Evolutionary conservation across 2,888 invertebrate species (phyloP), one percentile per base, ranked within the genome.

Genomic region (Tolmerus cingulatus): DNA sequence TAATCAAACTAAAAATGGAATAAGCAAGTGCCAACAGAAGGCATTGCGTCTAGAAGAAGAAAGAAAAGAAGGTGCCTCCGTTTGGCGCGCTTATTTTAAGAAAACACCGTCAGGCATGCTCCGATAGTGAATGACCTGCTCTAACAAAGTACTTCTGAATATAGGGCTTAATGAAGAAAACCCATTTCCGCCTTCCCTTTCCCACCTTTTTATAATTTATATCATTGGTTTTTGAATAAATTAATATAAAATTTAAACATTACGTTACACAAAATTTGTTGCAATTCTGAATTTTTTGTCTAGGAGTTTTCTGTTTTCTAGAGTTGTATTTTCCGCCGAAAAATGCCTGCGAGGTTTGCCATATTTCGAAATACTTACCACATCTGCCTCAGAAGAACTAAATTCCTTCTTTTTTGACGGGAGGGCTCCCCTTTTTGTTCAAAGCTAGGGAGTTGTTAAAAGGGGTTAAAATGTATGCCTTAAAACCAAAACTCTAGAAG

Each of bases 1-100:
- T 79, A 79, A 79, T 79, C 79, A 46, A 46, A 23, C 46, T 46
- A 46, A 79, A 79, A 46, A 79, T 79, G 79, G 79, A 76, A 37
- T 76, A 37, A 16, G 37, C 74, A 27, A 23, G 57, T 57, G 57
- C 57, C 57, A 23, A 8, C 34, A 34, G 23, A n/a, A n/a, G 37
- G 43, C 77, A 77, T n/a, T 76, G 78, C 78, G 43, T 79, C 79
- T 79, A 27, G 46, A 46, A 46, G 51, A 79, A 57, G 34, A 34
- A 34, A 57, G 55, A n/a, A 55, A 55, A 55, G 19, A 57, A 51
- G 51, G n/a, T 16, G n/a, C n/a, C 34, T 5, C 4, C 23, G 57
- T 19, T 19, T n/a, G 51, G 27, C 23, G 79, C 46, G 40, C 40
- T 27, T 79, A 79, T 79, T 79, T 79, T 79, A 79, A 79, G 46